Percentiles rank a stretch among this genome's conserved stretches.
phyloP scores from a whole-genome alignment of 1,140 invertebrate genomes.

The Stenopsyche tienmushanensis region DNA sequence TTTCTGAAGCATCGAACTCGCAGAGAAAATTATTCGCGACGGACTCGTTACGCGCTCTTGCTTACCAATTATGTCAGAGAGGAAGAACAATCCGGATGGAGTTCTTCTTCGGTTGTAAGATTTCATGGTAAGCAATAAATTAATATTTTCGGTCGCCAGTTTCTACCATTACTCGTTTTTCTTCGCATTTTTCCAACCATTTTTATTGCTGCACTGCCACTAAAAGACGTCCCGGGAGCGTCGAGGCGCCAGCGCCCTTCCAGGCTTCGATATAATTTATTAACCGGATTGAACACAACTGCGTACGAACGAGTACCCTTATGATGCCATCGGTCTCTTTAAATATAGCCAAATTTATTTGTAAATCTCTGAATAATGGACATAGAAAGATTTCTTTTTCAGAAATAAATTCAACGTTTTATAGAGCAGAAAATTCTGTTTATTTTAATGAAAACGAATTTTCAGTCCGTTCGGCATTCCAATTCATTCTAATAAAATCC shows the following conservation, averaged over 20 bases:
- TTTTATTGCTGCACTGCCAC: slow-evolving; percentile 17
- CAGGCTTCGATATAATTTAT: slow-evolving; percentile 9
- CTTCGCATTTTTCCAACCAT: background rate
- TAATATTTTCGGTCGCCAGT: slow-evolving; percentile 10
- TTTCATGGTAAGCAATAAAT: slow-evolving; percentile 20
- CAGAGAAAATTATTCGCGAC: no score
- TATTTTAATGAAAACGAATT: no score
- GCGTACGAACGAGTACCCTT: background rate
- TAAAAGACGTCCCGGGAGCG: slow-evolving; percentile 8
- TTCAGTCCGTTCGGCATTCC: background rate
- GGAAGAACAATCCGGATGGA: background rate
- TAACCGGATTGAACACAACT: background rate
- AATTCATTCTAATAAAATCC: background rate
- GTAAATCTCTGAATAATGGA: background rate
- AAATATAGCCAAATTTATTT: background rate
- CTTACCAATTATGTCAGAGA: no score
- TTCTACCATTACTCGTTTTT: slow-evolving; percentile 4
- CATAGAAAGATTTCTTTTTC: no score
- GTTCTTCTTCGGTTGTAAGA: background rate
- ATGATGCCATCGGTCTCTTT: background rate
- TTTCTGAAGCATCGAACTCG: no score
- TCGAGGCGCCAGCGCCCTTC: slow-evolving; percentile 12
- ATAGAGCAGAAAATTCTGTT: no score
- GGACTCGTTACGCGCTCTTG: no score
- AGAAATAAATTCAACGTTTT: no score